Evolutionary conservation across 2,113 vertebrate genomes (phyloP).

Genomic region (Oceanodroma tethys): DNA sequence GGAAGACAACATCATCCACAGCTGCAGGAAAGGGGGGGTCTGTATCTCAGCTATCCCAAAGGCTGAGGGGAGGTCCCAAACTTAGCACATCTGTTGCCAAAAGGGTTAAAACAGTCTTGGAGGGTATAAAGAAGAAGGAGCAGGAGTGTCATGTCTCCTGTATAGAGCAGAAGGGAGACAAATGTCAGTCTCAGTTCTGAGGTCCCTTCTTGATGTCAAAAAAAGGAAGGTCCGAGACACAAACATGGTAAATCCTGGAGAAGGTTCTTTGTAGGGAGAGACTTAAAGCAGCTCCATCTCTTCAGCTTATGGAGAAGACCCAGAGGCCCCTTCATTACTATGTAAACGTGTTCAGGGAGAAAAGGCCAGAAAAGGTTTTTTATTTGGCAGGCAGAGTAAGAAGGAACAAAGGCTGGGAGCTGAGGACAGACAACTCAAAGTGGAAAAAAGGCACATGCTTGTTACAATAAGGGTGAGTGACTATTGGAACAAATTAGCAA

Average conservation of each 20-base stretch:
- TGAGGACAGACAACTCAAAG: background rate
- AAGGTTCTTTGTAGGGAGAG: background rate
- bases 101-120: background rate
- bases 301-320: background rate
- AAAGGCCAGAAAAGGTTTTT: background rate
- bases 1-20: background rate
- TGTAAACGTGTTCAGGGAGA: background rate
- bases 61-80: background rate
- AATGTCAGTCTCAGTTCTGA: background rate
- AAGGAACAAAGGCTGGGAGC: background rate
- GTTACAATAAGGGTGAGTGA: background rate
- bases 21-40: background rate
- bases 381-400: background rate
- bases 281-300: background rate
- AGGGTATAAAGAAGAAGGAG: background rate
- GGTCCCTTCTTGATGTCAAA: background rate
- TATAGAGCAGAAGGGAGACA: background rate
- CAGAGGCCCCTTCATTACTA: background rate
- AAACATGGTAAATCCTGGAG: background rate
- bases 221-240: background rate
- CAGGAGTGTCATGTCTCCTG: background rate
- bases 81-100: background rate
- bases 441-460: background rate
- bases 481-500: background rate
- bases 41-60: background rate